Base-by-base conservation (phyloP, 2,888 invertebrate genomes). In the Tryphoninae sp. region DNA sequence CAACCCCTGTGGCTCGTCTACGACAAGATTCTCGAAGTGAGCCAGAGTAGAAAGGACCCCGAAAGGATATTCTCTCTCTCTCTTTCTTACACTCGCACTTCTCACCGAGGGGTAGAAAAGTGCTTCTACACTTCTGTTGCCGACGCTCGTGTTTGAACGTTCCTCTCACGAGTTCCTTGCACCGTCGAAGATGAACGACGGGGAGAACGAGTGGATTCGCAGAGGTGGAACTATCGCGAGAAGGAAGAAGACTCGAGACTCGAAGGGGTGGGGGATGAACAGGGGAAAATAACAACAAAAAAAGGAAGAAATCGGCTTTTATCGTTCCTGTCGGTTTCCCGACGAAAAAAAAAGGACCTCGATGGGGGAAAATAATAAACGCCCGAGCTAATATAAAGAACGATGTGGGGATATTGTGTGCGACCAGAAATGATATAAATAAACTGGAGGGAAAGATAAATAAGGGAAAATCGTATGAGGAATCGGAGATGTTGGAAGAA, bases 81-180 rank as follows among this genome's bases (percentile, higher is more conserved):
- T 59, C 59, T 59, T n/a, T 59, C n/a, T 51, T 11, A 13, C 51
- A 11, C 26, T 59, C 23, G 23, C 2, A 4, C 51, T 51, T 2
- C 13, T 23, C 26, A 13, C 45, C 6, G 62, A 55, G 64, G 40
- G 65, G 67, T 73, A 45, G 73, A 69, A 73, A 69, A 82, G 80
- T 81, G 53, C 74, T 81, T 71, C 51, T 78, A 49, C 58, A 69
- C 65, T 78, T 69, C 68, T 69, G 58, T 49, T 81, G 55, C 61
- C 73, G 77, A 73, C 62, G 55, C 77, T 64, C 61, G 62, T 64
- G 62, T 72, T 33, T 71, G 67, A 67, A 68, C 76, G 26, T 33
- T 40, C 2, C n/a, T n/a, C 8, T 22, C 51, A 9, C 8, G 16
- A 4, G 16, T 55, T 19, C 13, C 40, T 68, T 55, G 4, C 49